phyloP scores from a whole-genome alignment of 2,113 vertebrate genomes.

The Casuarius casuarius region DNA sequence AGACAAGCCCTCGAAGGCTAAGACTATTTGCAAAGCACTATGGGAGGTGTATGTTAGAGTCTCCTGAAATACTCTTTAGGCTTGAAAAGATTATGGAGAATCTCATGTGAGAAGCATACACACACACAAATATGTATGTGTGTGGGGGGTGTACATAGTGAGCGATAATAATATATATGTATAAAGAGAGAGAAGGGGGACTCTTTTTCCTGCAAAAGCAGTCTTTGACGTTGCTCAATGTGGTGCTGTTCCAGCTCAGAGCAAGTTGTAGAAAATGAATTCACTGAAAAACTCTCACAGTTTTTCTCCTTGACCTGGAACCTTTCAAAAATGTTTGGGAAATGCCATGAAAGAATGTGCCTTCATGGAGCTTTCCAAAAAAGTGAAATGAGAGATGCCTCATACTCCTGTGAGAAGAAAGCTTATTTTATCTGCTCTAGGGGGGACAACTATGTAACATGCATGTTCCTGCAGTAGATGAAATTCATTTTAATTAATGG shows the following conservation, averaged over 20 bases:
- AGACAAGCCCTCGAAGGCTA: not conserved
- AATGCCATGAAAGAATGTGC: slow-evolving; percentile 18
- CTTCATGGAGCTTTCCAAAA: not conserved
- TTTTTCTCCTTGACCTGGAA: not conserved
- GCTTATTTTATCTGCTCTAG: not conserved
- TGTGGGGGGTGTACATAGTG: not conserved
- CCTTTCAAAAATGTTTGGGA: slow-evolving; percentile 3
- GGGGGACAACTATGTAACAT: slow-evolving; percentile 11
- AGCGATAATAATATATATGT: not conserved
- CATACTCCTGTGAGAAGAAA: not conserved
- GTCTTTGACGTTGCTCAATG: not conserved
- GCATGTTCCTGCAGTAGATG: not conserved
- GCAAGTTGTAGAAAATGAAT: not conserved
- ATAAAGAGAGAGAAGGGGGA: not conserved
- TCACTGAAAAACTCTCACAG: not conserved
- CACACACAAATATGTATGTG: too few relatives aligned
- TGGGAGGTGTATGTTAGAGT: not conserved
- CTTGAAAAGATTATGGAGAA: not conserved
- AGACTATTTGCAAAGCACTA: not conserved
- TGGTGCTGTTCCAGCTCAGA: not conserved
- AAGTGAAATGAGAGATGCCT: not conserved
- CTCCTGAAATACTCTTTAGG: not conserved
- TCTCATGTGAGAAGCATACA: not conserved
- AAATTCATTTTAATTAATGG: slow-evolving; percentile 61
- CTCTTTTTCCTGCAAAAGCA: not conserved